Conservation (phyloP, 2,113 vertebrate genomes). For the Cavia porcellus region DNA sequence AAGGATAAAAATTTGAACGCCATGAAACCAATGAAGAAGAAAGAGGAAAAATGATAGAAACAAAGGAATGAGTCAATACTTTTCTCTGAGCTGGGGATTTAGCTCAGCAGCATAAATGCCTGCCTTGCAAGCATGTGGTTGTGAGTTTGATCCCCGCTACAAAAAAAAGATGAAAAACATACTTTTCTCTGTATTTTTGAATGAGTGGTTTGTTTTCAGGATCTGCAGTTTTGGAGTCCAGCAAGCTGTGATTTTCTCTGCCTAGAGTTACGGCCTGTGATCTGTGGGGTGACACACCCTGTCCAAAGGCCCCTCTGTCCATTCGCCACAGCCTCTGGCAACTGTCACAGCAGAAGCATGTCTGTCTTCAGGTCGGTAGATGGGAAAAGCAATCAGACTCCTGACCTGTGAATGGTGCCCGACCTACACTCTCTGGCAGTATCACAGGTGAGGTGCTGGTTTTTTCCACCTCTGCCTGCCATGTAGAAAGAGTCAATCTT, state of each 20-base stretch:
- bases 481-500: not conserved
- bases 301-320: not conserved
- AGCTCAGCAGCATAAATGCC: too few relatives aligned
- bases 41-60: not conserved
- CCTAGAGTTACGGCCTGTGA: not conserved
- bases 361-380: not conserved
- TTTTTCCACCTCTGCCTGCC: not conserved
- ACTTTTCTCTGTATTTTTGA: too few relatives aligned
- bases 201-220: not conserved
- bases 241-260: not conserved
- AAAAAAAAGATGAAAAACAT: too few relatives aligned
- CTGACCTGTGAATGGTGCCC: not conserved
- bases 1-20: too few relatives aligned
- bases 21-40: too few relatives aligned
- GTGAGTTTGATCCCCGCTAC: too few relatives aligned
- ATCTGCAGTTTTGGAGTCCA: not conserved
- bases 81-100: not conserved
- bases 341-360: not conserved
- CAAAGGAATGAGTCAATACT: not conserved
- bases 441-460: not conserved
- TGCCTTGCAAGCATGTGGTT: too few relatives aligned
- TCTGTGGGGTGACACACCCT: not conserved
- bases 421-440: not conserved
- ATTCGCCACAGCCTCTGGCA: not conserved
- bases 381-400: not conserved